Conservation (phyloP, 2,113 vertebrate genomes). For the Misgurnus mizolepis region DNA sequence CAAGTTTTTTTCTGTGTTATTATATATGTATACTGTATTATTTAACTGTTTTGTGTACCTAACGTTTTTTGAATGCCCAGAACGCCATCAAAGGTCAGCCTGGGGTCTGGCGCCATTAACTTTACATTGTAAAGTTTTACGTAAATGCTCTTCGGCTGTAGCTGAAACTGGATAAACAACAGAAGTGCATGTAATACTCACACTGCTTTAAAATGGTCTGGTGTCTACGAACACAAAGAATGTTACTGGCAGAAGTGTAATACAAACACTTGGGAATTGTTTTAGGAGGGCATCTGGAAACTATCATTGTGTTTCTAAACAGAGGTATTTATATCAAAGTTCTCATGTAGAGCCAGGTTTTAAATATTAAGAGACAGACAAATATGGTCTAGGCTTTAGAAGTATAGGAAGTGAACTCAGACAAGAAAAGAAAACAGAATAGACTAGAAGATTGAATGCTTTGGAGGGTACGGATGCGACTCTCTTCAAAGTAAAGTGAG, state of each 20-base stretch:
- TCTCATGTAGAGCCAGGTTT: conserved; percentile 42
- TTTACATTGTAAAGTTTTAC: background rate
- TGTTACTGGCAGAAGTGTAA: conserved; percentile 20
- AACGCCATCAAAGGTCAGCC: background rate
- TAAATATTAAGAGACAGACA: background rate
- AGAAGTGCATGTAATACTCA: background rate
- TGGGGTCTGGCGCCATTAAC: background rate
- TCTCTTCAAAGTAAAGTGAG: conserved; percentile 18
- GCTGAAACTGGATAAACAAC: background rate
- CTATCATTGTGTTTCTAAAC: conserved; percentile 43
- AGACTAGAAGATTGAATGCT: background rate
- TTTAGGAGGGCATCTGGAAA: conserved; percentile 46
- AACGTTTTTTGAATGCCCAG: background rate
- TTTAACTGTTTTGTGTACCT: background rate
- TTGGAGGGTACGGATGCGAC: background rate
- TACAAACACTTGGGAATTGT: conserved; percentile 15
- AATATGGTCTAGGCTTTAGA: conserved; percentile 24
- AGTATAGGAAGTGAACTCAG: conserved; percentile 7
- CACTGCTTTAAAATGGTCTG: background rate
- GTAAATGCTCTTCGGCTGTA: conserved; percentile 6
- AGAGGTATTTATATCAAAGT: conserved; percentile 37
- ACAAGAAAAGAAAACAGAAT: conserved; percentile 18
- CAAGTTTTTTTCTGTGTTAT: background rate
- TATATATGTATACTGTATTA: too few species aligned
- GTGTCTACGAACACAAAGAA: background rate